Evolutionary conservation across 2,888 invertebrate genomes (phyloP), one percentile per base, ranked within the genome.

Genomic region (Ligdia adustata): DNA sequence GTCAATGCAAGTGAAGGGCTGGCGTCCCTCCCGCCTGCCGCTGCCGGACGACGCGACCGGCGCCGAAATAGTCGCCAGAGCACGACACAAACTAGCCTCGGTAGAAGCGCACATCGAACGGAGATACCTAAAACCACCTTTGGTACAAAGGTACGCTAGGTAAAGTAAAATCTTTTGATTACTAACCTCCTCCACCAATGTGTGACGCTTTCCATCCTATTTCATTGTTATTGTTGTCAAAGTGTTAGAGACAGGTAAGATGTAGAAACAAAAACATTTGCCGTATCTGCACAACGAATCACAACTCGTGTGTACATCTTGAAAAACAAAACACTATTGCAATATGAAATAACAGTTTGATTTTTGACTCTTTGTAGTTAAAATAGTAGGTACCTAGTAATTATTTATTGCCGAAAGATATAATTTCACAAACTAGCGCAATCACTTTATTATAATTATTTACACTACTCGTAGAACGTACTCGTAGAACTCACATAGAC

Each of bases 41-140:
- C 79, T 82, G 90, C 92, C 66, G 85, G 93, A 58, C 87, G 92
- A 72, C 85, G 93, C 77, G 91, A 93, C 63, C 31, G 94, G 95
- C 52, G 61, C 71, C 0, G 79, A 91, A 66, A 79, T 86, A 85
- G 93, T 73, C 90, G 93, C 62, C 86, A 92, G 75, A 82, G 93
- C 82, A 91, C 93, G 71, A 20, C 93, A 94, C 64, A 92, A 97
- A 65, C 91, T 99, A 41, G 91, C 96, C 2, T 93, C 94, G 0
- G 88, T 99, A 7, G 98, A 99, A 82, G 93, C 95, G 0, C 97
- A 97, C 61, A 97, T 99, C 40, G 99, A 99, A 81, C 90, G 98
- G 62, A 91, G 99, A 60, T 99, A 98, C 79, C 91, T 99, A 28
- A 97, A 98, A 80, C 97, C 98, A 47, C 98, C 98, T 28, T 91